Evolutionary conservation across 2,113 vertebrate species (phyloP).

Genomic region (Corythornis cristatus): DNA sequence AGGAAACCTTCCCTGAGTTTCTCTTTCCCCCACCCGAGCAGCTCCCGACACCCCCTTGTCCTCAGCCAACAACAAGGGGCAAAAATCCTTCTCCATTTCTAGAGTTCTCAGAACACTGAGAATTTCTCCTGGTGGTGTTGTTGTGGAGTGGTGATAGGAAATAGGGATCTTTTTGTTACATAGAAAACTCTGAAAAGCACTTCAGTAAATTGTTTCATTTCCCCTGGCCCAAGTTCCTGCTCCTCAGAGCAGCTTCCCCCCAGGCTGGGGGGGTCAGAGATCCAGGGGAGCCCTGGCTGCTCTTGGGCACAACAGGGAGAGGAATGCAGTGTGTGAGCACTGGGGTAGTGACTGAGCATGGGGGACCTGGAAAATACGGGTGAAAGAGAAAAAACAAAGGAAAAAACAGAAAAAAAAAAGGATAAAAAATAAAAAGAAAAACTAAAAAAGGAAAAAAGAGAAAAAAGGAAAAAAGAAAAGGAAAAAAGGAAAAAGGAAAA

Average conservation of each 20-base stretch:
- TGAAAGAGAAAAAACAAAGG: background rate
- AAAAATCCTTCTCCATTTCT: background rate
- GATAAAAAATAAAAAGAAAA: no score
- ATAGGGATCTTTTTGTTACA: background rate
- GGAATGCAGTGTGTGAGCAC: background rate
- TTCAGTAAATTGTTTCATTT: background rate
- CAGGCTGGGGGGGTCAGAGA: background rate
- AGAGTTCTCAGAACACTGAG: background rate
- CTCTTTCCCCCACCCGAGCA: background rate
- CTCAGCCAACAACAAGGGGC: background rate
- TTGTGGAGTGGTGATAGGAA: background rate
- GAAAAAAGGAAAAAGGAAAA: no score
- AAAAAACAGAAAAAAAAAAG: background rate
- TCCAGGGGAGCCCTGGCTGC: background rate
- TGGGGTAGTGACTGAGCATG: accelerated
- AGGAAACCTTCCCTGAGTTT: constrained; percentile 7
- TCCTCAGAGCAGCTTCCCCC: background rate
- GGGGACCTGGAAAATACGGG: background rate
- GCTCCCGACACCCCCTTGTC: background rate
- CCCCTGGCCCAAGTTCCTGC: background rate
- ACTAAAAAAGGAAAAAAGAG: no score
- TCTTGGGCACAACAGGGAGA: background rate
- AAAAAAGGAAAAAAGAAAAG: no score
- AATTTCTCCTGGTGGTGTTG: background rate
- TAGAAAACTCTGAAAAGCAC: background rate